Evolutionary conservation across 2,797 vertebrate species (phyloP), one percentile per base, ranked within the genome.

Genomic region (Leptodactylus fallax): DNA sequence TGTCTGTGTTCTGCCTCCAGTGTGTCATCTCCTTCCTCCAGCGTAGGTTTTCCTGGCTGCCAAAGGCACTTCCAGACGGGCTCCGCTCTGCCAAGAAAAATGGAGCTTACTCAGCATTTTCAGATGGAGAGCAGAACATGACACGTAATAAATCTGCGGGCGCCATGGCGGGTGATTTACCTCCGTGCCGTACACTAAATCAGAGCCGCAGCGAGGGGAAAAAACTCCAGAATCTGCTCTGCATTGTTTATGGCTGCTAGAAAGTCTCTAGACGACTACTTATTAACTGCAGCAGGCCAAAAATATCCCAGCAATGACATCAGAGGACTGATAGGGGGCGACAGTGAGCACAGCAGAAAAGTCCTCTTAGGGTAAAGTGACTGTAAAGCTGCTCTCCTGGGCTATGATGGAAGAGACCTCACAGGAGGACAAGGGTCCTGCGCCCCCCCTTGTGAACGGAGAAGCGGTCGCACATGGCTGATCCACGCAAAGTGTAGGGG

Each of bases 21-120:
- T 99, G 98, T 81, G 98, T 99, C 98, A 99, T 99, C 92, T 99
- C 98, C 91, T 99, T 99, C 91, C 98, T 97, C 98, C 98, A 99
- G 25, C 98, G 94, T 91, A 99, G 95, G 90, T 99, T 99, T 93
- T 99, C 98, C 90, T 99, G 98, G 91, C 98, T 99, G 91, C 98
- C 98, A 92, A 99, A 99, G 1, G 98, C 97, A 23, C 98, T 99
- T 92, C 98, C 98, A 72, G 98, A 99, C 87, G 98, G 98, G 93
- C 98, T 99, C 92, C 98, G 96, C 94, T 99, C 98, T 99, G 93
- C 86, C 58, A 90, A 90, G 53, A 79, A 0, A 89, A 87, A 53
- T 45, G 90, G 67, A 91, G 89, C 23, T 45, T 78, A 79, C 21
- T 87, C 21, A 5, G 78, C 65, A 10, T 2, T 36, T 45, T 63